Conservation (phyloP, 1,140 invertebrate species). For the Aphis gossypii region DNA sequence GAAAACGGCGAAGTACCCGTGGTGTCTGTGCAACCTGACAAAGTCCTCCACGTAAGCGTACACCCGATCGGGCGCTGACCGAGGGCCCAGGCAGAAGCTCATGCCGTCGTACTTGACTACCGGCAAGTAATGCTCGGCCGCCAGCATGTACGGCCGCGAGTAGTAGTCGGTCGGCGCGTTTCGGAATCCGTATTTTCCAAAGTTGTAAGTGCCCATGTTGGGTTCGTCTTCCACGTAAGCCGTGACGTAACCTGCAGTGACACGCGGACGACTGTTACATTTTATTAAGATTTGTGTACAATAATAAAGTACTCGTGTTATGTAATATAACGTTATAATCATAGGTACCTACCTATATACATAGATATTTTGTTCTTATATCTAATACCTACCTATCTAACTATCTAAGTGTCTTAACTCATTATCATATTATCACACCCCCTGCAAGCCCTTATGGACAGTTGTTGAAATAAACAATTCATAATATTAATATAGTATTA, state of each 20-base stretch:
- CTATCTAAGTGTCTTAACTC: too few relatives aligned
- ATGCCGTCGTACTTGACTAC: slow-evolving; percentile 59
- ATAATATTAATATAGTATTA: too few relatives aligned
- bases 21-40: slow-evolving; percentile 66
- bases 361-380: too few relatives aligned
- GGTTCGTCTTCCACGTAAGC: slow-evolving; percentile 81
- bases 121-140: slow-evolving; percentile 66
- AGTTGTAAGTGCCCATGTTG: slow-evolving; percentile 82
- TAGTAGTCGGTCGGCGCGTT: slow-evolving; percentile 84
- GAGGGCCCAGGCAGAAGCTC: slow-evolving; percentile 61
- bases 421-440: too few relatives aligned
- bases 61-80: slow-evolving; percentile 60
- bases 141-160: slow-evolving; percentile 76
- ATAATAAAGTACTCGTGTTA: neutral
- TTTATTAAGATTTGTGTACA: too few relatives aligned
- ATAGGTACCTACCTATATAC: too few relatives aligned
- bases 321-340: neutral
- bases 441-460: too few relatives aligned
- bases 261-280: neutral
- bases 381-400: too few relatives aligned
- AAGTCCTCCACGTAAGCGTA: slow-evolving; percentile 67
- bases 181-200: slow-evolving; percentile 78
- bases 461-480: too few relatives aligned
- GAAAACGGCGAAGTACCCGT: slow-evolving; percentile 78
- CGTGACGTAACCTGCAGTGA: slow-evolving; percentile 72